These are phyloP conservation scores for Forbesichthys papilliferus DNA, from an alignment of 2,113 vertebrate species.

Conservation along the genomic window DNA sequence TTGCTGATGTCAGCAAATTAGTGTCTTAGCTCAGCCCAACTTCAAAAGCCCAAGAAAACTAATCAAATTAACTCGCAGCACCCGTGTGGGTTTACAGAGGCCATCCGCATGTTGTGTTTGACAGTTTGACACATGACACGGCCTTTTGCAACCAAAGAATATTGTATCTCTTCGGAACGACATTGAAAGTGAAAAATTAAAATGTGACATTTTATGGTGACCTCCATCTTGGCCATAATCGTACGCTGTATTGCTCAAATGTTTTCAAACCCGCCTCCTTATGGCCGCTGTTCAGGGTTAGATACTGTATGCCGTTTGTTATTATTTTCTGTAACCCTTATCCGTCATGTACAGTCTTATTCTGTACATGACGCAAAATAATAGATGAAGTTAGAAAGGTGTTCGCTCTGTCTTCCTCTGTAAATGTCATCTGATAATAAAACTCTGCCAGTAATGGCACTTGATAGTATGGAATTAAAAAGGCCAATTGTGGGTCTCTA, in stretches of 20 bases:
- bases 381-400: not conserved
- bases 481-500: slow-evolving; percentile 20
- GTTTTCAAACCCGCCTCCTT: not conserved
- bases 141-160: no score
- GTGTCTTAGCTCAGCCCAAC: no score
- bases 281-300: not conserved
- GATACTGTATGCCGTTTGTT: not conserved
- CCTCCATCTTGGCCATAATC: no score
- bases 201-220: no score
- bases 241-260: not conserved
- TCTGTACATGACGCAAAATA: not conserved
- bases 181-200: no score
- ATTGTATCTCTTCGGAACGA: no score
- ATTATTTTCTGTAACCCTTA: not conserved
- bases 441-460: slow-evolving; percentile 27
- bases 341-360: not conserved
- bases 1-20: no score
- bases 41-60: no score
- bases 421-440: slow-evolving; percentile 48
- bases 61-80: no score
- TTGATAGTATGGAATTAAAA: slow-evolving; percentile 27
- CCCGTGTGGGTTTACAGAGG: no score
- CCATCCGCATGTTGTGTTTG: no score
- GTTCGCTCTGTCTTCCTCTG: slow-evolving; percentile 16
- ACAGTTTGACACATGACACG: no score